Evolutionary conservation across 2,113 vertebrate species (phyloP).

Genomic region (Ifrita kowaldi): DNA sequence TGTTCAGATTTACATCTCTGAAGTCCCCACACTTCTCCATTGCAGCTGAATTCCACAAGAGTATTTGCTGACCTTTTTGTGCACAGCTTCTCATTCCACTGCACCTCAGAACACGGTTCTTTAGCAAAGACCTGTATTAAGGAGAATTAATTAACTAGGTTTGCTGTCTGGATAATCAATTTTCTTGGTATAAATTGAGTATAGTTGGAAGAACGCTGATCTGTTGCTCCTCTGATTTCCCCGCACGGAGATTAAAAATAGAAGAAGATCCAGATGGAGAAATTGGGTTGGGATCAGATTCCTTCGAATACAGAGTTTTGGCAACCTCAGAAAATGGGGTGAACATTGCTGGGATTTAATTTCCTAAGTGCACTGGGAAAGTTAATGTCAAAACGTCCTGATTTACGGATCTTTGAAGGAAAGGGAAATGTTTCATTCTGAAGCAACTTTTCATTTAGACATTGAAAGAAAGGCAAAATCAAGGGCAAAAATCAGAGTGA

Average conservation of each 20-base stretch:
- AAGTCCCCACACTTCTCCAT: background rate
- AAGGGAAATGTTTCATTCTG: background rate
- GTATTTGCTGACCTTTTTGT: background rate
- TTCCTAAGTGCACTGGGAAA: background rate
- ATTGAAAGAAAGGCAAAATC: background rate
- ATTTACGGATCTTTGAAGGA: background rate
- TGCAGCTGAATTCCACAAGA: background rate
- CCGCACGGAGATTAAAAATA: background rate
- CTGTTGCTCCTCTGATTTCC: background rate
- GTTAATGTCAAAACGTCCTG: background rate
- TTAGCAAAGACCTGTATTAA: background rate
- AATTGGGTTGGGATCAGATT: background rate
- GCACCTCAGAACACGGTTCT: background rate
- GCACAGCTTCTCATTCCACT: background rate
- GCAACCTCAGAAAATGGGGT: background rate
- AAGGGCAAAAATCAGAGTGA: background rate
- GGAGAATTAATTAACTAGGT: constrained; percentile 34
- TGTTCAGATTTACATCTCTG: background rate
- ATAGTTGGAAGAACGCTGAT: background rate
- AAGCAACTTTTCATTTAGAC: background rate
- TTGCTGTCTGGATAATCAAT: constrained; percentile 23
- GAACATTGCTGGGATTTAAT: background rate
- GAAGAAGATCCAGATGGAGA: background rate
- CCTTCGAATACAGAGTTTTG: background rate
- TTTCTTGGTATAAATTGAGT: constrained; percentile 25